These are phyloP conservation scores for Actinia equina DNA, from an alignment of 64 coral and sea anemone species.

Conservation along the genomic window DNA sequence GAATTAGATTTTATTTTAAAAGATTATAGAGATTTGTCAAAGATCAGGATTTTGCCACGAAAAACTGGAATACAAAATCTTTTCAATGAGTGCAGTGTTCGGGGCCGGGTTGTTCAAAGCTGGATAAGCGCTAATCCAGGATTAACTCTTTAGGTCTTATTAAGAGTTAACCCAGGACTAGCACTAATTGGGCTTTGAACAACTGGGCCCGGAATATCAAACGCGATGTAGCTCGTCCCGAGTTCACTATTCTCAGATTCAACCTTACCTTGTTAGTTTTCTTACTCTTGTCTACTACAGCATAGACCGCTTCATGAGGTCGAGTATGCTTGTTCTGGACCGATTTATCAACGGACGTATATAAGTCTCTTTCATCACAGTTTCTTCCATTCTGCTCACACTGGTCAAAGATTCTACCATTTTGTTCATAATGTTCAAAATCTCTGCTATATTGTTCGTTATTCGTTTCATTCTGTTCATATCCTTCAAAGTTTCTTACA, in stretches of 20 bases:
- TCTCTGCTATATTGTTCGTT: not conserved
- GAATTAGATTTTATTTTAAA: not conserved
- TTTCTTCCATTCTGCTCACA: not conserved
- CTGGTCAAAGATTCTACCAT: not conserved
- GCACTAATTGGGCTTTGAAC: too few species aligned
- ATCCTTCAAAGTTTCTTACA: not conserved
- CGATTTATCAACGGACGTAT: not conserved
- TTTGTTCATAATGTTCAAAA: not conserved
- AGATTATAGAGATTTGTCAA: not conserved
- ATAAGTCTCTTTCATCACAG: not conserved
- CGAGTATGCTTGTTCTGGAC: not conserved
- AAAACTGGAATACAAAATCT: too few species aligned
- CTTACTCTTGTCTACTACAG: not conserved
- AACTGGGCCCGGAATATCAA: too few species aligned
- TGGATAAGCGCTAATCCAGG: too few species aligned
- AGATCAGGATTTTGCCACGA: not conserved
- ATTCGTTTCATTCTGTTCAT: not conserved
- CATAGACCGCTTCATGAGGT: not conserved
- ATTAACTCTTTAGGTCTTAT: too few species aligned
- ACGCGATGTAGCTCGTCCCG: too few species aligned
- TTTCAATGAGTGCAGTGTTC: too few species aligned
- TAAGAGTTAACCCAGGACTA: too few species aligned
- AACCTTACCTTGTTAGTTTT: not conserved
- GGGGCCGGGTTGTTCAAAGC: too few species aligned
- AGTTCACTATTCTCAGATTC: too few species aligned